Conservation (phyloP, 2,888 invertebrate species). For the Podotricha telesiphe region DNA sequence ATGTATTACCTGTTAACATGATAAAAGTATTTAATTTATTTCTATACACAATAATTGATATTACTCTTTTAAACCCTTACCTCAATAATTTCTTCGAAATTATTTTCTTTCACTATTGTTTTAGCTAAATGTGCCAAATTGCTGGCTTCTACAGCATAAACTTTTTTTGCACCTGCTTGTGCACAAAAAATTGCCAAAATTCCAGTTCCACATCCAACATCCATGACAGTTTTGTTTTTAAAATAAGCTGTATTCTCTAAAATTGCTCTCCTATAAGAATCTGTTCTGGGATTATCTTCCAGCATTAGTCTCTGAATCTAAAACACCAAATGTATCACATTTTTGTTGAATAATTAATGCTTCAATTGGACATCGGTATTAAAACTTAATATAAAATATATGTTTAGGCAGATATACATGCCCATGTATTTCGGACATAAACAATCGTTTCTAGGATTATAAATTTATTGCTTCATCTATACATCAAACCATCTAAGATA, state of each 20-base stretch:
- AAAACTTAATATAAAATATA: too few species aligned
- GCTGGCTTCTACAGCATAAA: constrained; percentile 93
- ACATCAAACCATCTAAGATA: too few species aligned
- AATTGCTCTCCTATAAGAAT: constrained; percentile 92
- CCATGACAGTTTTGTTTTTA: constrained; percentile 91
- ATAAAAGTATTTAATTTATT: neutral
- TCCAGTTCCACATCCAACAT: constrained; percentile 94
- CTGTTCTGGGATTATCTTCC: constrained; percentile 89
- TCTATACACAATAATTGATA: too few species aligned
- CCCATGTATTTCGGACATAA: too few species aligned
- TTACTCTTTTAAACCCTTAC: constrained; percentile 60
- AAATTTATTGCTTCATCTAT: too few species aligned
- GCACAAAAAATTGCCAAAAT: constrained; percentile 96
- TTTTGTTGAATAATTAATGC: too few species aligned
- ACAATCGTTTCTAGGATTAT: too few species aligned
- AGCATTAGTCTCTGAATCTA: constrained; percentile 93
- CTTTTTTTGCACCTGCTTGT: constrained; percentile 93
- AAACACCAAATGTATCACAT: constrained; percentile 1
- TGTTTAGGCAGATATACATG: too few species aligned
- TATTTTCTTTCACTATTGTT: constrained; percentile 88
- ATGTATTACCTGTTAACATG: constrained; percentile 85
- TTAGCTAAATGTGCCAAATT: constrained; percentile 86
- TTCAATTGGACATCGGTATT: too few species aligned
- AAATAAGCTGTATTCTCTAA: constrained; percentile 86
- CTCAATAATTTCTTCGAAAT: constrained; percentile 86